phyloP scores from a whole-genome alignment of 2,113 vertebrate genomes.

The Osmerus eperlanus region DNA sequence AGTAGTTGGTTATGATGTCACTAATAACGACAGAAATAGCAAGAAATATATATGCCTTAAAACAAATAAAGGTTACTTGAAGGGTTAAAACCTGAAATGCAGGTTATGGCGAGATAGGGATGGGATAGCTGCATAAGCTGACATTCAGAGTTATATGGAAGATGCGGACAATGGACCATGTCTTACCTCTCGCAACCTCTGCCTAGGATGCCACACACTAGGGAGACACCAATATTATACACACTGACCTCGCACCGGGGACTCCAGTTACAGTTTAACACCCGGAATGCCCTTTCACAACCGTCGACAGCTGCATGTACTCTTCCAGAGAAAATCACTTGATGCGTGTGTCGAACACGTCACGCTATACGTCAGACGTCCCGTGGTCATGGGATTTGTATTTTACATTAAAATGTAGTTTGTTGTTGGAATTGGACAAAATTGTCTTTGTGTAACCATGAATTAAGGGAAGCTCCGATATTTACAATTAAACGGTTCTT shows the following conservation, averaged over 20 bases:
- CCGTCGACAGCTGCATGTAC: conserved; percentile 5
- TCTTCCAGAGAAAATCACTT: conserved; percentile 7
- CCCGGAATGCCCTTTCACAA: conserved; percentile 22
- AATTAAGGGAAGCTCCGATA: too few species aligned
- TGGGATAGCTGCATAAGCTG: background rate
- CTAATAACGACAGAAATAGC: too few species aligned
- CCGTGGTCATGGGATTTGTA: conserved; percentile 5
- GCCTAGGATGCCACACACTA: conserved; percentile 13
- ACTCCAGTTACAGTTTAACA: conserved; percentile 32
- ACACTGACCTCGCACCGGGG: conserved; percentile 7
- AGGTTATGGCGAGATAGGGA: background rate
- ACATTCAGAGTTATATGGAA: background rate
- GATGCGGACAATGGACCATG: background rate
- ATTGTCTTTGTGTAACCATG: too few species aligned
- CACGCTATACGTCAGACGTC: background rate
- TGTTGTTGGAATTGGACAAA: too few species aligned
- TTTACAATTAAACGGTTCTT: too few species aligned
- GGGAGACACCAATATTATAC: background rate
- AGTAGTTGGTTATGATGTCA: too few species aligned
- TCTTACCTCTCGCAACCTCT: conserved; percentile 21
- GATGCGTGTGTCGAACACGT: conserved; percentile 7
- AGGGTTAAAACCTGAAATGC: background rate
- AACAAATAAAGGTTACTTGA: too few species aligned
- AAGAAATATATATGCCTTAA: too few species aligned
- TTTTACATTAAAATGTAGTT: background rate